Evolutionary conservation across 2,888 invertebrate genomes (phyloP).

Genomic region (Drosophila aldrichi): DNA sequence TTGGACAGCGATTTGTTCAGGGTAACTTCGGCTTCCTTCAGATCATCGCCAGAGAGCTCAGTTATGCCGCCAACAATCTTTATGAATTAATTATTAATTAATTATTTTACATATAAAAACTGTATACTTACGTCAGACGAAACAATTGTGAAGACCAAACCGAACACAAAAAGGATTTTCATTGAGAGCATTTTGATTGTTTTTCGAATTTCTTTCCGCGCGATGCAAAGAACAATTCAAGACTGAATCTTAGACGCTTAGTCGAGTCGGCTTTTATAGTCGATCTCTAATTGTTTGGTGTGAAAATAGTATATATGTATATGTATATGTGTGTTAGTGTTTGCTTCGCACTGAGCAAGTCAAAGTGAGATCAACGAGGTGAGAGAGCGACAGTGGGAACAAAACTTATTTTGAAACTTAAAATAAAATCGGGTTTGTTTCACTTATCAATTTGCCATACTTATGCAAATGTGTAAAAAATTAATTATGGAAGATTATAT

Average conservation of each 20-base stretch:
- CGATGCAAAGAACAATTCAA: neutral
- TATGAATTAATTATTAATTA: neutral
- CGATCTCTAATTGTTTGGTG: neutral
- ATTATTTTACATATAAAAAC: neutral
- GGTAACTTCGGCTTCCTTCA: neutral
- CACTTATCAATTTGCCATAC: neutral
- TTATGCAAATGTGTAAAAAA: neutral
- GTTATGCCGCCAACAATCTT: neutral
- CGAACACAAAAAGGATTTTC: conserved; percentile 54
- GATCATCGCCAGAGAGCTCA: neutral
- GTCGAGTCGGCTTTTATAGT: conserved; percentile 46
- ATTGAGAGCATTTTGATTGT: conserved; percentile 43
- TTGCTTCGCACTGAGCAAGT: too few species aligned
- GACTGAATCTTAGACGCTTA: conserved; percentile 25
- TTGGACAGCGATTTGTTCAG: neutral
- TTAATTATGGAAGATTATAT: neutral
- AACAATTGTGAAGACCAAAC: conserved; percentile 33
- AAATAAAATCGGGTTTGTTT: neutral
- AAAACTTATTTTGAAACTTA: too few species aligned
- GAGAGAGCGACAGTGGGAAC: neutral
- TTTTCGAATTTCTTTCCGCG: neutral
- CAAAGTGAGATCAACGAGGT: neutral
- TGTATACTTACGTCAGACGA: conserved; percentile 28
- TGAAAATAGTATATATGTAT: neutral
- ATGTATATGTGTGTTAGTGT: too few species aligned